phyloP scores from a whole-genome alignment of 1,140 invertebrate genomes.

The Whitmania pigra region DNA sequence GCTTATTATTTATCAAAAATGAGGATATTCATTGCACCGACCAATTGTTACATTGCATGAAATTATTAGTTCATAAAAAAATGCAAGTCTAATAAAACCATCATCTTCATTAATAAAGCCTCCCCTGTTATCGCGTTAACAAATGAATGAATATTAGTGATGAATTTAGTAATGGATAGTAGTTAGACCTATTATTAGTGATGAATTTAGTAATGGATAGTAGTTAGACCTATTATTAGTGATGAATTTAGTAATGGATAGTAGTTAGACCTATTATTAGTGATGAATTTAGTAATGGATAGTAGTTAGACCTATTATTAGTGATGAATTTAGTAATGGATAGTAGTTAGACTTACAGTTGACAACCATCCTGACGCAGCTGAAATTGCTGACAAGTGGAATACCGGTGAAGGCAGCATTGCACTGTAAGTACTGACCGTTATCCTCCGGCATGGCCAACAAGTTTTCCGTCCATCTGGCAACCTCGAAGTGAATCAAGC shows the following conservation, averaged over 20 bases:
- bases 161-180: too few relatives aligned
- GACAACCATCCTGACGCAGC: background rate
- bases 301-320: too few relatives aligned
- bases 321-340: too few relatives aligned
- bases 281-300: too few relatives aligned
- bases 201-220: too few relatives aligned
- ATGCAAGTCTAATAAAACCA: too few relatives aligned
- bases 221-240: background rate
- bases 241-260: too few relatives aligned
- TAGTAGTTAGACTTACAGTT: background rate
- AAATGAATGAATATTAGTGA: background rate
- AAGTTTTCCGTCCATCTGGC: conserved; percentile 7
- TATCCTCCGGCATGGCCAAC: background rate
- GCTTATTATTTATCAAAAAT: too few relatives aligned
- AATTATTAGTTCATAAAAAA: too few relatives aligned
- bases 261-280: background rate
- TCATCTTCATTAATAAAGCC: background rate
- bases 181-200: background rate
- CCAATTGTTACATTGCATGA: too few relatives aligned
- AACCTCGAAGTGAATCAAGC: conserved; percentile 2
- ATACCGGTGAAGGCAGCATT: background rate
- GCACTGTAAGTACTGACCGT: background rate
- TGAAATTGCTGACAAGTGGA: background rate
- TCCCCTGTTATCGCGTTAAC: background rate
- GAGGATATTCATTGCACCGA: too few relatives aligned